Percentiles rank a stretch among this genome's conserved stretches.
Evolutionary conservation across 1,140 invertebrate species (phyloP).

Genomic region (Notospermus geniculatus): DNA sequence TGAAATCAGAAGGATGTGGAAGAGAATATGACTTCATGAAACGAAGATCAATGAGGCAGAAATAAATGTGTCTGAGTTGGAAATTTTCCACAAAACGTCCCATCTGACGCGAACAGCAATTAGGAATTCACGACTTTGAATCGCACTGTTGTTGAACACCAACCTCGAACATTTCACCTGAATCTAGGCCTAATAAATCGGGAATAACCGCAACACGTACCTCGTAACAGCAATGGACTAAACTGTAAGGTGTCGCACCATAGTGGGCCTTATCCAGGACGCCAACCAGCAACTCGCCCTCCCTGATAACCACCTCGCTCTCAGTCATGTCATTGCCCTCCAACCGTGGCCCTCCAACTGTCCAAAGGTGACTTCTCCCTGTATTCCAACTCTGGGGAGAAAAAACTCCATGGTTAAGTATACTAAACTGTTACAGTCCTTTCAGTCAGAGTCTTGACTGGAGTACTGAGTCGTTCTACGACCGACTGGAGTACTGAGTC

Average conservation of each 20-base stretch:
- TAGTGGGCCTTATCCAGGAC: conserved; percentile 97
- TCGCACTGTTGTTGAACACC: not conserved
- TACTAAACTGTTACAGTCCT: not conserved
- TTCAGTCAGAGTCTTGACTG: not conserved
- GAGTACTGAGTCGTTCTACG: conserved; percentile 3
- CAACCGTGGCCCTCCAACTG: conserved; percentile 61
- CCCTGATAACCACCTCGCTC: conserved; percentile 83
- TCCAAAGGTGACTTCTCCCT: conserved; percentile 60
- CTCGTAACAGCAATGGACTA: conserved; percentile 91
- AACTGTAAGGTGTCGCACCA: conserved; percentile 88
- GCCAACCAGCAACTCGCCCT: conserved; percentile 86
- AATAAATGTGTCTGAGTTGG: too few relatives aligned
- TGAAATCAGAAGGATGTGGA: too few relatives aligned
- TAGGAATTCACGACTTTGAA: too few relatives aligned
- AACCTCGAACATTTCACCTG: not conserved
- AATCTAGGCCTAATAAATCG: not conserved
- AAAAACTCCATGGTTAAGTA: conserved; percentile 4
- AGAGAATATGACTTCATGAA: too few relatives aligned
- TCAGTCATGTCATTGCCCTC: conserved; percentile 71
- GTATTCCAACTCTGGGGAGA: conserved; percentile 66
- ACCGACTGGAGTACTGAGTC: not conserved
- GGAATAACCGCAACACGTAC: conserved; percentile 37
- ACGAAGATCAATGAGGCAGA: too few relatives aligned
- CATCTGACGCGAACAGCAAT: too few relatives aligned
- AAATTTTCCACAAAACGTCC: too few relatives aligned